These are phyloP conservation scores for Trinectes maculatus DNA, from an alignment of 2,113 vertebrate species.

Conservation along the genomic window DNA sequence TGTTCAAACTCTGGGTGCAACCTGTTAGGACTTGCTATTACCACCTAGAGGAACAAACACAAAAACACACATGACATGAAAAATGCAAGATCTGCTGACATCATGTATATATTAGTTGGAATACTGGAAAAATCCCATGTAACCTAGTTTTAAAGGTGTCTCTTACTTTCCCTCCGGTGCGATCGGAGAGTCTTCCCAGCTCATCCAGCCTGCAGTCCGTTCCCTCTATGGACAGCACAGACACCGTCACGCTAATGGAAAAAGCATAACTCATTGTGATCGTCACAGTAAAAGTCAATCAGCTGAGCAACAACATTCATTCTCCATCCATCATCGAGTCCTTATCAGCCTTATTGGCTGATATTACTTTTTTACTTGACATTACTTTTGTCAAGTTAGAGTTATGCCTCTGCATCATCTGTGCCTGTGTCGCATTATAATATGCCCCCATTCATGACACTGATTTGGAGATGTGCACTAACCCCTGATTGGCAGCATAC, in stretches of 20 bases:
- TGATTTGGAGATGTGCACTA: constrained; percentile 10
- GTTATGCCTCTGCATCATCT: background rate
- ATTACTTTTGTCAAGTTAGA: background rate
- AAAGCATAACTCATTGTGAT: constrained; percentile 22
- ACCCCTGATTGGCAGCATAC: constrained; percentile 76
- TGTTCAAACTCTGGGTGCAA: constrained; percentile 72
- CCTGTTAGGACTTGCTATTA: constrained; percentile 65
- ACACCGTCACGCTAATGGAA: constrained; percentile 78
- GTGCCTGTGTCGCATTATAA: background rate
- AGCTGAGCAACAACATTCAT: background rate
- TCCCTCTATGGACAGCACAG: constrained; percentile 81
- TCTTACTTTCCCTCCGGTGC: constrained; percentile 80
- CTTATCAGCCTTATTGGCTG: background rate
- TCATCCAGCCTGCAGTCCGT: constrained; percentile 83
- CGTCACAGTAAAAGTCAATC: constrained; percentile 9
- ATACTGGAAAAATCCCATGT: background rate
- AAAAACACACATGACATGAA: background rate
- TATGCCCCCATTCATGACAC: background rate
- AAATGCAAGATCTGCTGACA: background rate
- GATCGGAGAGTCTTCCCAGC: constrained; percentile 80
- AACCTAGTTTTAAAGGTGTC: background rate
- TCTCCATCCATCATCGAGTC: background rate
- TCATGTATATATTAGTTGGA: background rate
- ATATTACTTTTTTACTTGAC: background rate
- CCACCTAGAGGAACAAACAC: constrained; percentile 57